These are phyloP conservation scores for Puma concolor DNA, from an alignment of 2,113 vertebrate genomes.

Conservation along the genomic window DNA sequence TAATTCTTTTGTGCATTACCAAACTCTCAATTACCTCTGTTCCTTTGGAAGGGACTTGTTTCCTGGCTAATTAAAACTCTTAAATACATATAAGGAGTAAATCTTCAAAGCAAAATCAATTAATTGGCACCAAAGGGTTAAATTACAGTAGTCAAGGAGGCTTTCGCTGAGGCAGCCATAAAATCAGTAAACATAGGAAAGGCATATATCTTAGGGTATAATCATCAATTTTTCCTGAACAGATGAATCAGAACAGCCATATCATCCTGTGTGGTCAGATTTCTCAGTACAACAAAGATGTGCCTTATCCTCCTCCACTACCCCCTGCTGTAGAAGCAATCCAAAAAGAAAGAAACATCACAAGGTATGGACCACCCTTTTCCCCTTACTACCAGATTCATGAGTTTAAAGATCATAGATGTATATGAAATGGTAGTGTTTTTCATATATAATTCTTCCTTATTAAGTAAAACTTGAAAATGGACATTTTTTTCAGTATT, in stretches of 20 bases:
- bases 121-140: conserved; percentile 45
- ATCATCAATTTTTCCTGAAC: conserved; percentile 60
- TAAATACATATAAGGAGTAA: background rate
- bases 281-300: conserved; percentile 97
- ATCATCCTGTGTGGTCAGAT: conserved; percentile 97
- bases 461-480: conserved; percentile 36
- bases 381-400: background rate
- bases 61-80: background rate
- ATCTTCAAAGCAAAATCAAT: conserved; percentile 31
- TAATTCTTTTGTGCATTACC: conserved; percentile 43
- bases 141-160: background rate
- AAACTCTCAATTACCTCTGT: conserved; percentile 29
- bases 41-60: conserved; percentile 41
- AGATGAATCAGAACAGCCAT: conserved; percentile 94
- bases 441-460: background rate
- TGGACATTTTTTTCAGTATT: background rate
- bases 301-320: conserved; percentile 95
- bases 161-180: conserved; percentile 37
- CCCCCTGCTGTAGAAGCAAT: conserved; percentile 85
- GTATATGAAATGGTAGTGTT: background rate
- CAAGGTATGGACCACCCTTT: conserved; percentile 84
- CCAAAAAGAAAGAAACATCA: conserved; percentile 88
- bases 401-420: background rate
- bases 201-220: background rate
- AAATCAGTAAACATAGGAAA: background rate